Evolutionary conservation across 2,113 vertebrate species (phyloP).

Genomic region (Synodontis membranacea): DNA sequence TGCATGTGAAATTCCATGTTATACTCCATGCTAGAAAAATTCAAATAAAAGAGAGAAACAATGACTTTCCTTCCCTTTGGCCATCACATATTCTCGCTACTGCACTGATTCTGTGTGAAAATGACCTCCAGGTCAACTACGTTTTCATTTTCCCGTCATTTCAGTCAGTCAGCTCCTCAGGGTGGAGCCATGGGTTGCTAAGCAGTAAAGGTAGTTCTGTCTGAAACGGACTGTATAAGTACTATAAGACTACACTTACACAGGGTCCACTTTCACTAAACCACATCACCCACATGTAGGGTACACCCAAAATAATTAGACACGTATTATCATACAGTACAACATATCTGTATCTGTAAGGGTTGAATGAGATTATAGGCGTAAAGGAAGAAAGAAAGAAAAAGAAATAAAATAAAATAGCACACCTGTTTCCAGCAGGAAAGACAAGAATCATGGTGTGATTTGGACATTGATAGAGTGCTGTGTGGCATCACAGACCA

Average conservation of each 20-base stretch:
- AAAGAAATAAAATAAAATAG: not conserved
- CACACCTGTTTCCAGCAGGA: not conserved
- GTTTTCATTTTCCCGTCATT: not conserved
- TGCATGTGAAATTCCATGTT: not conserved
- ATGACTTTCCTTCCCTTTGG: not conserved
- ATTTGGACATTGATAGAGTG: not conserved
- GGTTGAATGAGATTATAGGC: not conserved
- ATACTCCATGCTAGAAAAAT: not conserved
- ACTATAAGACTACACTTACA: not conserved
- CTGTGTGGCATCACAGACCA: not conserved
- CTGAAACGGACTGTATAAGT: not conserved
- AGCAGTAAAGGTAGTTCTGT: not conserved
- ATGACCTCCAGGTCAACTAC: constrained; percentile 1
- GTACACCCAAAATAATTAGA: not conserved
- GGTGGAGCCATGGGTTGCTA: not conserved
- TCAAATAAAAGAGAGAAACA: not conserved
- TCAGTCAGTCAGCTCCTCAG: not conserved
- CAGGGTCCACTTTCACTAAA: not conserved
- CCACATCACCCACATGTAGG: not conserved
- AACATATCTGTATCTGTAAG: not conserved
- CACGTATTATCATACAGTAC: not conserved
- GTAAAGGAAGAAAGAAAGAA: not conserved
- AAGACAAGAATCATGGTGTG: not conserved
- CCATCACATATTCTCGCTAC: not conserved
- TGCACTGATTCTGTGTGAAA: constrained; percentile 4